Base-by-base conservation (phyloP, 2,888 invertebrate species). In the Ecliptopera silaceata region DNA sequence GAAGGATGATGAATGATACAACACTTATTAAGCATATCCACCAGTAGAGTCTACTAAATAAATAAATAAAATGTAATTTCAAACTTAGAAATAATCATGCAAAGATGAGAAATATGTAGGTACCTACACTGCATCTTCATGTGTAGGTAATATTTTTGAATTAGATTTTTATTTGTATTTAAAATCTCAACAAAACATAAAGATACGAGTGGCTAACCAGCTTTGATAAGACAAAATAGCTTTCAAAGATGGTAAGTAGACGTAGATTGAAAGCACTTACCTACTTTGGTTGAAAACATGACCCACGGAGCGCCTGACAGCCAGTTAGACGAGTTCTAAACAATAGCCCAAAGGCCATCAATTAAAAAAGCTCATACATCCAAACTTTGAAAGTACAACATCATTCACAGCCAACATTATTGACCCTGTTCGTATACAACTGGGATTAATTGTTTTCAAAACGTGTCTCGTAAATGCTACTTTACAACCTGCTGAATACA, bases 321-420 rank as follows among this genome's bases (percentile, higher is more conserved):
- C 6, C 32, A 42, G 45, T 32, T 49, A 43, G 46, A 54, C 50
- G 29, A 43, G 50, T 47, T 59, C 42, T 26, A 32, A 54, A 54
- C 59, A 59, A 54, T 47, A 47, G 46, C 46, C 38, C n/a, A 47
- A 42, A 54, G 39, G 31, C 17, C 73, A 80, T 84, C 79, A 80
- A 84, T 84, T 81, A 77, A 65, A 63, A 57, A 68, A 70, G 72
- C 79, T 77, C 78, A 77, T 77, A 78, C 70, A 77, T 80, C 74
- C 64, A 67, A 83, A 84, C 69, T 82, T 80, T 70, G 71, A 71
- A 71, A 69, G 68, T 60, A 63, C 61, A 56, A 66, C 75, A 80
- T 84, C 74, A 79, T 75, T 81, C 74, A 74, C 66, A 55, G 57
- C 64, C 49, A 56, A 43, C 48, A 38, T 44, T 29, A 38, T 39